Conservation (phyloP, 2,888 invertebrate genomes). For the Nyleta sp. region DNA sequence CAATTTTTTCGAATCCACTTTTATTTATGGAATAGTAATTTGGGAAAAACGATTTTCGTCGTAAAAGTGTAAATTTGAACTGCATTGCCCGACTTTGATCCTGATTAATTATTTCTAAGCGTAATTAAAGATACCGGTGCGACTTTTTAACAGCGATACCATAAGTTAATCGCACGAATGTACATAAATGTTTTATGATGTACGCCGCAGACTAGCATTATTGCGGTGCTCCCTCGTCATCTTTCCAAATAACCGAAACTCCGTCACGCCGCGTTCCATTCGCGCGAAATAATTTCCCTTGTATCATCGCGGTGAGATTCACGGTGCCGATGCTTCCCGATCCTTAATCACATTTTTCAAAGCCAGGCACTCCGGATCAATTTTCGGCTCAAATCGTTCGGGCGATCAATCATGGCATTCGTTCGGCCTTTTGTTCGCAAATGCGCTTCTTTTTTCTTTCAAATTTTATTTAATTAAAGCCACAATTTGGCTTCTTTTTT, state of each 20-base stretch:
- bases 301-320: conserved; percentile 35
- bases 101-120: too few species aligned
- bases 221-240: conserved; percentile 56
- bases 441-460: background rate
- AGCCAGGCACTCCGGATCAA: conserved; percentile 23
- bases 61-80: too few species aligned
- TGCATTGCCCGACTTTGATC: too few species aligned
- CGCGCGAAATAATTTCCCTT: conserved; percentile 39
- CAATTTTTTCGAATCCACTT: too few species aligned
- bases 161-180: too few species aligned
- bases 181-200: too few species aligned
- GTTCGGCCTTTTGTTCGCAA: conserved; percentile 18
- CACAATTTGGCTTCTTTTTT: too few species aligned
- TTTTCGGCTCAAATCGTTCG: conserved; percentile 26
- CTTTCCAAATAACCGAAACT: conserved; percentile 47
- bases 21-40: too few species aligned
- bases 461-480: conserved; percentile 11
- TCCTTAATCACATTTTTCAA: conserved; percentile 48
- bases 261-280: conserved; percentile 23
- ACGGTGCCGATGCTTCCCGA: background rate
- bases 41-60: too few species aligned
- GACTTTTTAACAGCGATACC: too few species aligned
- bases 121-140: too few species aligned
- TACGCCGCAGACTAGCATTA: conserved; percentile 51
- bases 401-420: conserved; percentile 37